Conservation (phyloP, 2,113 vertebrate genomes). For the Eclectus roratus region DNA sequence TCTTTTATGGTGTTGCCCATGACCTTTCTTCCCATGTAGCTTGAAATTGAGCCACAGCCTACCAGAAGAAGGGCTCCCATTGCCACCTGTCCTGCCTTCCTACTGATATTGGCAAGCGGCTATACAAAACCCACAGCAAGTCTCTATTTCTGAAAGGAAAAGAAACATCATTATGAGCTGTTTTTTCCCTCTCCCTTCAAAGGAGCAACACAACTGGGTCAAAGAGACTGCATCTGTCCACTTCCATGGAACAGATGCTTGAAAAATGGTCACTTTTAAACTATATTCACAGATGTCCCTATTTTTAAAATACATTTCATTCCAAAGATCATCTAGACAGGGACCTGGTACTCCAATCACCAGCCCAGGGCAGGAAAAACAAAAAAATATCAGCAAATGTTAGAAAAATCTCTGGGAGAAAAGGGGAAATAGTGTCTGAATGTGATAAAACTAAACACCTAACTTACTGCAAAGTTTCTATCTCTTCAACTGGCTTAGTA, state of each 20-base stretch:
- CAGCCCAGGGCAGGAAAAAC: not conserved
- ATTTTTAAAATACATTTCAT: not conserved
- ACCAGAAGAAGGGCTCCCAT: not conserved
- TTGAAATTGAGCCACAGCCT: not conserved
- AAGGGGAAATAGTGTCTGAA: not conserved
- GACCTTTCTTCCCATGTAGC: not conserved
- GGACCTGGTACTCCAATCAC: not conserved
- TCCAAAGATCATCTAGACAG: not conserved
- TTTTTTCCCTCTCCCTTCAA: not conserved
- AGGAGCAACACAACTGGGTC: not conserved
- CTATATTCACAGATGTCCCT: not conserved
- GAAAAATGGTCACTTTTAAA: not conserved
- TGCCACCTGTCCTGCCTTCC: not conserved
- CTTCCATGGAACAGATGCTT: not conserved
- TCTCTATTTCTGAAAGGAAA: not conserved
- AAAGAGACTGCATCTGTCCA: rapidly evolving
- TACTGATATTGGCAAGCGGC: not conserved
- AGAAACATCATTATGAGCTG: not conserved
- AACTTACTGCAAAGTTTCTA: not conserved
- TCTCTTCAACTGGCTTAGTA: not conserved
- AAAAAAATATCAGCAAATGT: not conserved
- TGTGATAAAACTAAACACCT: not conserved
- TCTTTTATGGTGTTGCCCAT: not conserved
- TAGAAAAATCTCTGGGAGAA: not conserved
- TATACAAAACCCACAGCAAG: not conserved